Evolutionary conservation across 2,888 invertebrate species (phyloP), one percentile per base, ranked within the genome.

Genomic region (Epinotia brunnichana): DNA sequence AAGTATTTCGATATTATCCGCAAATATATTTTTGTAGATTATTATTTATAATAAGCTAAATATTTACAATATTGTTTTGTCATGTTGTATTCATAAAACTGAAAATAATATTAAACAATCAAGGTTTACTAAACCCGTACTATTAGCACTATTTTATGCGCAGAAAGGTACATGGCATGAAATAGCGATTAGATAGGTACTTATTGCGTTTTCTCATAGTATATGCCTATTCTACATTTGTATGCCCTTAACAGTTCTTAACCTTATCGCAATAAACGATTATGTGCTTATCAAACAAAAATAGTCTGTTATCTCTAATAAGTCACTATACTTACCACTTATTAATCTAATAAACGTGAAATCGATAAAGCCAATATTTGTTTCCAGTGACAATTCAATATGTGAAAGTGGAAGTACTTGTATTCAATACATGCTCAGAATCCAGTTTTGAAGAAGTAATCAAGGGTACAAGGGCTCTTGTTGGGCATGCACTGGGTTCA

Each of bases 401-500:
- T 17, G 15, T 64, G 19, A 9, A 35, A 35, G 35, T 29, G 19
- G 19, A 9, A 51, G 17, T 21, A 56, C 56, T 66, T 54, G 35
- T 72, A 61, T 39, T 54, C 67, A 61, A 39, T 61, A 67, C 66
- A 35, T 48, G 44, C 19, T 3, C 19, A 10, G 48, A 21, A 68
- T 39, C 21, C 35, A 76, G 74, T 76, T 78, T 78, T 78, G 56
- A 75, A 74, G 79, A 80, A 79, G 80, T 80, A 81, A 81, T 81
- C 79, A 80, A 76, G 75, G 74, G 70, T 63, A 69, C 70, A 71
- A 74, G 74, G 19, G 61, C 53, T 57, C 51, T 51, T 51, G n/a
- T 17, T 15, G 57, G 53, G 44, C 53, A 41, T 56, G 56, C 41
- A 56, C 41, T 21, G 39, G 10, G 2, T 66, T 66, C 21, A 4